These are phyloP conservation scores for Bedellia somnulentella DNA, from an alignment of 2,888 invertebrate species.

Conservation along the genomic window DNA sequence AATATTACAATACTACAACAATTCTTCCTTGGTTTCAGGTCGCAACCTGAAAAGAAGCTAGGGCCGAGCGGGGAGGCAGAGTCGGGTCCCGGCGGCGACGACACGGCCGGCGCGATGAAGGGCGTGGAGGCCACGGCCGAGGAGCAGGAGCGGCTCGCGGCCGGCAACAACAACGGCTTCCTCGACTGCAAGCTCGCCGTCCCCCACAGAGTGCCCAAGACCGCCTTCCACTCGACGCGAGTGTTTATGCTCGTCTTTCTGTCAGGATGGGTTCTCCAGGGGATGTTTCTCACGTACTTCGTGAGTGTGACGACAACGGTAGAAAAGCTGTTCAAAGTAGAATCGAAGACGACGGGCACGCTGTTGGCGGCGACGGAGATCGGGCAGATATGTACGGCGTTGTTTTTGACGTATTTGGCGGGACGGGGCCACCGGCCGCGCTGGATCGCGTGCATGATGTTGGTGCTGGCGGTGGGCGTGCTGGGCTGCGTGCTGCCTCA, in stretches of 20 bases:
- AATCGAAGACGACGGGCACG: constrained; percentile 87
- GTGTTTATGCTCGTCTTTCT: constrained; percentile 87
- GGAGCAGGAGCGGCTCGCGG: constrained; percentile 49
- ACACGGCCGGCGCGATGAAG: constrained; percentile 46
- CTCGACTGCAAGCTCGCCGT: constrained; percentile 76
- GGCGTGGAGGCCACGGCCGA: constrained; percentile 53
- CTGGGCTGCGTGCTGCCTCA: constrained; percentile 88
- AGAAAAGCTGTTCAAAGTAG: constrained; percentile 89
- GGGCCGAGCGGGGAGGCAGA: constrained; percentile 28
- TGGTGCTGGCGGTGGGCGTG: constrained; percentile 82
- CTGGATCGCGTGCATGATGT: constrained; percentile 93
- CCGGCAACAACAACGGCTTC: constrained; percentile 70
- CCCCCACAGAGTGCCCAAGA: constrained; percentile 62
- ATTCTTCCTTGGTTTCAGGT: constrained; percentile 18
- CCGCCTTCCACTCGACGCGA: constrained; percentile 80
- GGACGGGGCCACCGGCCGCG: constrained; percentile 90
- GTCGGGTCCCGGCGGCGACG: constrained; percentile 36
- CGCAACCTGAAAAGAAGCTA: constrained; percentile 9
- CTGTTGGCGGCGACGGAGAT: constrained; percentile 90
- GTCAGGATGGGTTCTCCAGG: constrained; percentile 83
- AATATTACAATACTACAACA: no score
- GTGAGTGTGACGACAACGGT: constrained; percentile 92
- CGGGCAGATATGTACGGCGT: constrained; percentile 88
- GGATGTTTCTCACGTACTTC: constrained; percentile 94
- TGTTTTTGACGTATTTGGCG: constrained; percentile 85